Conservation (phyloP, 1,140 invertebrate species). For the Drosophila insularis region DNA sequence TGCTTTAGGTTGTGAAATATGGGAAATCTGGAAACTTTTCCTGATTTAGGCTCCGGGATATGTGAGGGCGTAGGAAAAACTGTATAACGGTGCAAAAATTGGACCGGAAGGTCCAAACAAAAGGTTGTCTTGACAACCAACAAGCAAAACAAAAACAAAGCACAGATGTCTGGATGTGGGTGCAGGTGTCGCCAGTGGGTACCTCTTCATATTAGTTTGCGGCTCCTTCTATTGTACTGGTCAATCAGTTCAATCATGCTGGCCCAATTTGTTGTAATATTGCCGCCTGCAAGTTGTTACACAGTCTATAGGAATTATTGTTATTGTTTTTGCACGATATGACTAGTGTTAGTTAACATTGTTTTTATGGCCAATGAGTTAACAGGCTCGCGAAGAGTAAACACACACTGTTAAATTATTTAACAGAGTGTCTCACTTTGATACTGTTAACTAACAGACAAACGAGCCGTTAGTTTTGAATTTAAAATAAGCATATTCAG, state of each 20-base stretch:
- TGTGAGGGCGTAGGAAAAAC: conserved; percentile 9
- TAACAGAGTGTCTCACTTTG: too few species aligned
- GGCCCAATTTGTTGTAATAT: not conserved
- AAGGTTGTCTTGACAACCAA: conserved; percentile 72
- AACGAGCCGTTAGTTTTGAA: too few species aligned
- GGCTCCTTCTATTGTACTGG: not conserved
- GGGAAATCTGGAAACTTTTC: not conserved
- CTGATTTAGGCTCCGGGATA: conserved; percentile 9
- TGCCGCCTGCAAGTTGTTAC: not conserved
- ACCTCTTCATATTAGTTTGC: not conserved
- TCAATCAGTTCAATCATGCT: not conserved
- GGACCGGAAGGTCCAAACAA: conserved; percentile 63
- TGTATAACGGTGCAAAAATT: conserved; percentile 46
- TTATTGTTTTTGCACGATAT: conserved; percentile 18
- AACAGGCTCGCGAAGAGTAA: too few species aligned
- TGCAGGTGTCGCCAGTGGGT: not conserved
- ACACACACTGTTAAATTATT: too few species aligned
- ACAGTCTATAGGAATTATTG: conserved; percentile 2
- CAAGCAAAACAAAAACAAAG: conserved; percentile 60
- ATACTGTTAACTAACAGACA: not conserved
- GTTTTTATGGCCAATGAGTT: too few species aligned
- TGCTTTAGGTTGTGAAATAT: not conserved
- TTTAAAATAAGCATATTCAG: too few species aligned
- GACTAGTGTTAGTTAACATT: too few species aligned
- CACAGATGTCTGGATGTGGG: conserved; percentile 4